phyloP scores from a whole-genome alignment of 2,797 vertebrate species.

The Acrossocheilus fasciatus region DNA sequence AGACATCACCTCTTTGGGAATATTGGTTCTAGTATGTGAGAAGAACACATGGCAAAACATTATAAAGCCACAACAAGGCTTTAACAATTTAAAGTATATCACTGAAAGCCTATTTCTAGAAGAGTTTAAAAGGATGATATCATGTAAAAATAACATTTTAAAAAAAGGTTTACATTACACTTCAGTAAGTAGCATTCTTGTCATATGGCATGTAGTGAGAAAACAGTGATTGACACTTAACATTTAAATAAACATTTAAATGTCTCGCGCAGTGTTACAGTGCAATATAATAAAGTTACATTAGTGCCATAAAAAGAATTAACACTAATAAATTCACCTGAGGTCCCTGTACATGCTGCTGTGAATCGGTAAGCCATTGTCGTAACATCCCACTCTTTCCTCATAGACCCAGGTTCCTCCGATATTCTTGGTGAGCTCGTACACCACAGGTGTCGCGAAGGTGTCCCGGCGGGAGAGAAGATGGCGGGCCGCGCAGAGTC shows the following conservation, averaged over 20 bases:
- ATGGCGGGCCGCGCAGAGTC: slow-evolving; percentile 72
- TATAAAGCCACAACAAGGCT: neutral
- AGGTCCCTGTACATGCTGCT: slow-evolving; percentile 78
- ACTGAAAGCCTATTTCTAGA: neutral
- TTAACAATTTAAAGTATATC: neutral
- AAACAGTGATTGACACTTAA: neutral
- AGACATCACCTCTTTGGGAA: slow-evolving; percentile 78
- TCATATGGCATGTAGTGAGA: neutral
- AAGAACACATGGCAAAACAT: neutral
- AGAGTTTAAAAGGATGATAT: neutral
- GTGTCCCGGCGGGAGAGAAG: slow-evolving; percentile 64
- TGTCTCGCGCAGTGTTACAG: neutral
- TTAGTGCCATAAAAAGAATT: neutral
- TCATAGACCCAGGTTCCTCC: slow-evolving; percentile 78
- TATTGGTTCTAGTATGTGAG: slow-evolving; percentile 70
- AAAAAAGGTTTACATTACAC: neutral
- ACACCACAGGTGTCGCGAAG: slow-evolving; percentile 71
- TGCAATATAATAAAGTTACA: neutral
- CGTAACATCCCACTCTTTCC: slow-evolving; percentile 55
- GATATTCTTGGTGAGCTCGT: slow-evolving; percentile 65
- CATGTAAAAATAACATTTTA: neutral
- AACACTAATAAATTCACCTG: slow-evolving; percentile 60
- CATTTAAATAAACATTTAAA: neutral
- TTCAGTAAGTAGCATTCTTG: neutral
- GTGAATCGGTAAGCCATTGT: slow-evolving; percentile 59